A percentile compares a stretch with the other conserved stretches of the same genome.
These are phyloP conservation scores for Neria commutata DNA, from an alignment of 2,888 invertebrate species.

Conservation along the genomic window DNA sequence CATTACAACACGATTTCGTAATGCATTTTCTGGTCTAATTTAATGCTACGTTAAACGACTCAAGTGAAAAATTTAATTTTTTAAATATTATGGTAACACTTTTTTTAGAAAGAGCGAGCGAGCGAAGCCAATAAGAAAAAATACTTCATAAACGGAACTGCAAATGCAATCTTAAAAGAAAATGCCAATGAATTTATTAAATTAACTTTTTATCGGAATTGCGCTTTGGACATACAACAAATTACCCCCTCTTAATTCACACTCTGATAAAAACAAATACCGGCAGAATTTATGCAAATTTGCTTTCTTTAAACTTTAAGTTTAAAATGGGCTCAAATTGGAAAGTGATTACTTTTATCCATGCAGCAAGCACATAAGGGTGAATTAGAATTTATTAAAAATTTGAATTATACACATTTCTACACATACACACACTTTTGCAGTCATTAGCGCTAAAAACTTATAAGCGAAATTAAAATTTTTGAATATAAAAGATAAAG, in stretches of 20 bases:
- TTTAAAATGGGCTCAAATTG: slow-evolving; percentile 4
- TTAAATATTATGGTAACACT: neutral
- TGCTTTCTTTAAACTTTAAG: neutral
- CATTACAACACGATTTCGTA: slow-evolving; percentile 11
- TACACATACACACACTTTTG: neutral
- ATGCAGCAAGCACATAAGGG: neutral
- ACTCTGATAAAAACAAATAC: neutral
- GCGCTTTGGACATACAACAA: neutral
- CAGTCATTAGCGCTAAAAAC: neutral
- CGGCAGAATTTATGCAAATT: too few relatives aligned
- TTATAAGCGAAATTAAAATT: neutral
- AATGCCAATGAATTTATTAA: slow-evolving; percentile 11
- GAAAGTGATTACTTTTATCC: neutral
- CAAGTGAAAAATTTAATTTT: slow-evolving; percentile 8
- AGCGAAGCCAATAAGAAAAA: too few relatives aligned
- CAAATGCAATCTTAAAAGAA: slow-evolving; percentile 3
- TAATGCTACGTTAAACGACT: slow-evolving; percentile 5
- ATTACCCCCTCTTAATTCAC: neutral
- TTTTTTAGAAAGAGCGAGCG: neutral
- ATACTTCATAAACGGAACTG: neutral
- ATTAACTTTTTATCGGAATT: slow-evolving; percentile 6
- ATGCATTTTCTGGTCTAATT: slow-evolving; percentile 14
- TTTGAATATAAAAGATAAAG: slow-evolving; percentile 22
- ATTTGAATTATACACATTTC: neutral
- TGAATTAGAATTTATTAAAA: neutral